A percentile compares a stretch with the other conserved stretches of the same genome.
phyloP scores from a whole-genome alignment of 2,888 invertebrate species.

The Mantis religiosa region DNA sequence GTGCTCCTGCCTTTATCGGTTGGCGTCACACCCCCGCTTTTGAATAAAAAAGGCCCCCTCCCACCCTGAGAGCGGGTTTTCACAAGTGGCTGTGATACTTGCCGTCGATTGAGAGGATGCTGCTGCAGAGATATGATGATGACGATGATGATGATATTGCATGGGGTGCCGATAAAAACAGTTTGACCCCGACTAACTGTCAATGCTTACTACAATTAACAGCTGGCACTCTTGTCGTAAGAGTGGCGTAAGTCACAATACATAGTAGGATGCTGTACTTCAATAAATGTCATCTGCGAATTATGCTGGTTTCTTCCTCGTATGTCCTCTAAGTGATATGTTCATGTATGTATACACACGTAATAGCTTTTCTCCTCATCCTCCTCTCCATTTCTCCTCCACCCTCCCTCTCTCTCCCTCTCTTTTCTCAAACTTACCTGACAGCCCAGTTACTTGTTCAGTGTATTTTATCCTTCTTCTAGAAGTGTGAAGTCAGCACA shows the following conservation, averaged over 20 bases:
- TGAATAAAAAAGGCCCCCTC: background rate
- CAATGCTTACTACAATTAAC: background rate
- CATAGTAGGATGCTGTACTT: no score
- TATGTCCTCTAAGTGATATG: no score
- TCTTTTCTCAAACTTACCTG: no score
- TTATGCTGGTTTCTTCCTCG: no score
- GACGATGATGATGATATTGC: background rate
- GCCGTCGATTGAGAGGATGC: background rate
- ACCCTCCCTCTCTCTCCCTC: no score
- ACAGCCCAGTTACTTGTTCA: no score
- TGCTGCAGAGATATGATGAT: background rate
- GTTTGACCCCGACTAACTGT: background rate
- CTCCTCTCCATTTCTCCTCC: no score
- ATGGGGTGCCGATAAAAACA: background rate
- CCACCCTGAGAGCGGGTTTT: background rate
- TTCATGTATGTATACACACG: no score
- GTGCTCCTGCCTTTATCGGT: background rate
- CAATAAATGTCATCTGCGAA: no score
- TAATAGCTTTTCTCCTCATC: no score
- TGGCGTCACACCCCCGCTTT: slow-evolving; percentile 12
- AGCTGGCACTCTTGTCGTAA: background rate
- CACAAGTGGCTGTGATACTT: background rate
- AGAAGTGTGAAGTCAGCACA: no score
- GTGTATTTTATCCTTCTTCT: no score
- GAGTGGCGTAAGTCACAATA: background rate